Base-by-base conservation (phyloP, 2,113 vertebrate genomes). In the Bostrychus sinensis region DNA sequence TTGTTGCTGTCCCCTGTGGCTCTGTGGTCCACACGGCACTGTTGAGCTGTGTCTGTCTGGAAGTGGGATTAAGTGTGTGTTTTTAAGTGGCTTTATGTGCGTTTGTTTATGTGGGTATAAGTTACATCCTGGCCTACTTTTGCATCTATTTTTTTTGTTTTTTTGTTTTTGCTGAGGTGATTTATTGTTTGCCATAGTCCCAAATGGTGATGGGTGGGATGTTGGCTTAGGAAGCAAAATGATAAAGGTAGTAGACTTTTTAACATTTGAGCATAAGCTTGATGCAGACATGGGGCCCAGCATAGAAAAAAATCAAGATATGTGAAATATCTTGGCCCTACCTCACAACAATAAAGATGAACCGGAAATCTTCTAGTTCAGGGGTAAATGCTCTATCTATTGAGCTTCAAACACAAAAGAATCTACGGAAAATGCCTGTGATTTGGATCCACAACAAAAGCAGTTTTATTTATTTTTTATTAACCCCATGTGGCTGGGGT, bases 101-200 rank as follows among this genome's bases (percentile, higher is more conserved):
- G 4, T 66, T 41, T 45, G 10, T 53, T 32, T 55, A 22, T 54
- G 78, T 62, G 62, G 57, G 75, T 37, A 59, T 72, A 22, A 48
- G 50, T 65, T 65, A 36, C 36, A 61, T 45, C 8, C 8, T 74
- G 70, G 59, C 70, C 62, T 79, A 79, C 39, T 82, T 81, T 61
- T 26, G 45, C 41, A 13, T 69, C 16, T 30, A 4, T 30, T 30
- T 30, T 30, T 30, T 30, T 30, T 30, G 3, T 30, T 30, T 30
- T 30, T 30, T 30, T 30, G 46, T 10, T 72, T 50, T 68, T 62
- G 48, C n/a, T 6, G 56, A 66, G 56, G 56, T 70, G 75, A 77
- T 75, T 62, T 72, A 66, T 74, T 73, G 71, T 74, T 77, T 70
- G 55, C 57, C 14, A 65, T 34, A 25, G 50, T 67, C 22, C 41